Conservation (phyloP, 2,888 invertebrate genomes). For the Minunthozetes semirufus region DNA sequence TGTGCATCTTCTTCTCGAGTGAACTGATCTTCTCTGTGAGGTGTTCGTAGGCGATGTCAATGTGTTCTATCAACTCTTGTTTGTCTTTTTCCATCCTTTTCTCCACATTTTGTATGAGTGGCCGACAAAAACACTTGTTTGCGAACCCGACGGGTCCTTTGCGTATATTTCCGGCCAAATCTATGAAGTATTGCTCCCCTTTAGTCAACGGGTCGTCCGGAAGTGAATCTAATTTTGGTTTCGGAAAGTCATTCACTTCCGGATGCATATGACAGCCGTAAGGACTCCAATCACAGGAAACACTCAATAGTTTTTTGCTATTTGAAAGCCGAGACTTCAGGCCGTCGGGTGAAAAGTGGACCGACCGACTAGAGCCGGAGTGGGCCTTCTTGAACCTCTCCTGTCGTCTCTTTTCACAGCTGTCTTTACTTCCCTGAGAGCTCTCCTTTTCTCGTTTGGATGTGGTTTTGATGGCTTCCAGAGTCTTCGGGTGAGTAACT, state of each 20-base stretch:
- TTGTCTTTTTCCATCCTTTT: slow-evolving; percentile 68
- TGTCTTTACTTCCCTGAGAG: slow-evolving; percentile 48
- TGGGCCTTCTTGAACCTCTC: not conserved
- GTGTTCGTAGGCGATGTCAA: slow-evolving; percentile 66
- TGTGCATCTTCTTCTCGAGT: slow-evolving; percentile 65
- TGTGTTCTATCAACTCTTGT: slow-evolving; percentile 67
- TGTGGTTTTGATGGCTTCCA: slow-evolving; percentile 45
- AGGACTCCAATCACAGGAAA: slow-evolving; percentile 50
- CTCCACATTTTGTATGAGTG: slow-evolving; percentile 80
- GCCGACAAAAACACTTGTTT: slow-evolving; percentile 85
- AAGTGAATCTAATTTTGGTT: slow-evolving; percentile 73
- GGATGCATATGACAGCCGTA: slow-evolving; percentile 88
- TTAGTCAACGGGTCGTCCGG: slow-evolving; percentile 75
- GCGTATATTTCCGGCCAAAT: slow-evolving; percentile 86
- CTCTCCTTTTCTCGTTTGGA: slow-evolving; percentile 43
- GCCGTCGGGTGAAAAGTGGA: slow-evolving; percentile 44
- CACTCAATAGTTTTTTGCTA: slow-evolving; percentile 24
- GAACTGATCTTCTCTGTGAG: slow-evolving; percentile 73
- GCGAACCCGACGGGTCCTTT: slow-evolving; percentile 93
- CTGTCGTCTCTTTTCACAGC: slow-evolving; percentile 48
- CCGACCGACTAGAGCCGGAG: slow-evolving; percentile 48
- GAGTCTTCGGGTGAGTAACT: slow-evolving; percentile 46
- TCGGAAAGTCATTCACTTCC: slow-evolving; percentile 70
- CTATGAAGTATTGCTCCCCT: slow-evolving; percentile 89
- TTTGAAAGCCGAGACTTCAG: slow-evolving; percentile 23